Percentiles rank a stretch among this genome's conserved stretches.
Conservation (phyloP, 2,888 invertebrate species). For the Schizaphis graminum region DNA sequence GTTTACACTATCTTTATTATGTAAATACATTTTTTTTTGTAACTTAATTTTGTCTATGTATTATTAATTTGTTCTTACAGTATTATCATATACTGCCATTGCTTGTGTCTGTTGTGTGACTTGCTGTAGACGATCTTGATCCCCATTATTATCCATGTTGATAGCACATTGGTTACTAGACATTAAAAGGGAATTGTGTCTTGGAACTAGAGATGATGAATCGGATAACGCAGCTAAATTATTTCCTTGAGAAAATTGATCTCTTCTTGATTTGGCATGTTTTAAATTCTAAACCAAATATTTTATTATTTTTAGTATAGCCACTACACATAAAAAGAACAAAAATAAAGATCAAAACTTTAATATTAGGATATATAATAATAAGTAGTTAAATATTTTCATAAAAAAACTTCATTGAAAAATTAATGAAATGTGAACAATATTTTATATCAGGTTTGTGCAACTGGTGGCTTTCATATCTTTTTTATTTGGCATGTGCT, state of each 20-base stretch:
- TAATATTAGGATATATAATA: not conserved
- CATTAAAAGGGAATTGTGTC: conserved; percentile 70
- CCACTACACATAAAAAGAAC: not conserved
- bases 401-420: not conserved
- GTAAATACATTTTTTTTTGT: not conserved
- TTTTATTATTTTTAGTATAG: conserved; percentile 21
- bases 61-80: conserved; percentile 69
- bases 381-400: not conserved
- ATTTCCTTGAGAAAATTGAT: conserved; percentile 84
- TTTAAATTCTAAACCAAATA: conserved; percentile 80
- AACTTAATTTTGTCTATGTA: not conserved
- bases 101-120: conserved; percentile 73
- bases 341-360: not conserved
- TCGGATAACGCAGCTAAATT: conserved; percentile 57
- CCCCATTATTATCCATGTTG: conserved; percentile 70
- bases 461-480: too few species aligned
- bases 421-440: not conserved
- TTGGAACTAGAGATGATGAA: conserved; percentile 53
- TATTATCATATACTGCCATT: conserved; percentile 85
- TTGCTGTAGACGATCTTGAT: conserved; percentile 67
- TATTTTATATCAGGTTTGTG: not conserved
- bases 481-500: too few species aligned
- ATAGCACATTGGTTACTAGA: conserved; percentile 79
- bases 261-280: conserved; percentile 92
- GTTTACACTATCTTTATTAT: not conserved